Percentiles rank a stretch among this genome's conserved stretches.
Evolutionary conservation across 2,797 vertebrate genomes (phyloP).

Genomic region (Propithecus perrieri): DNA sequence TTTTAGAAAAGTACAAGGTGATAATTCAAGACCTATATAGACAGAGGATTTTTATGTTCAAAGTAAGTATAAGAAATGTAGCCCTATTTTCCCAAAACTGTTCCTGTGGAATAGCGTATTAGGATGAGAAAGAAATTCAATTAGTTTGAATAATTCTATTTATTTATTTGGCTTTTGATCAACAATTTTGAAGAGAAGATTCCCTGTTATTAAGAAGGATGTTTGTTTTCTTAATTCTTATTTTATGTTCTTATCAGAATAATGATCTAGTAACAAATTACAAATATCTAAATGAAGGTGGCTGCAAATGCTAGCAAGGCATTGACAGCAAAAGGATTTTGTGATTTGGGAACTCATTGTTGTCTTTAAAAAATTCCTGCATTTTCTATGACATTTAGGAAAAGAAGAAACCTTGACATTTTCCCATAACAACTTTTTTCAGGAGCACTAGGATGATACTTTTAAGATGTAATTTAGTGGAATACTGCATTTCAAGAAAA

Average conservation of each 20-base stretch:
- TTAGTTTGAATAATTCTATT: not conserved
- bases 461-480: not conserved
- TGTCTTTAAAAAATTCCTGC: not conserved
- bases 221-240: not conserved
- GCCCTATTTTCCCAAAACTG: not conserved
- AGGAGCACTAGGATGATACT: not conserved
- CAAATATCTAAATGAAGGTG: not conserved
- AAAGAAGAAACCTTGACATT: not conserved
- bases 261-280: not conserved
- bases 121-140: not conserved
- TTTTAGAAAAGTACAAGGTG: slow-evolving; percentile 46
- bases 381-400: not conserved
- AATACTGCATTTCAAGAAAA: not conserved
- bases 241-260: not conserved
- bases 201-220: not conserved
- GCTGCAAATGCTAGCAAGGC: not conserved
- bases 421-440: not conserved
- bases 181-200: not conserved
- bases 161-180: slow-evolving; percentile 33
- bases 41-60: not conserved
- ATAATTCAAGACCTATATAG: not conserved
- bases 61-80: not conserved
- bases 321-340: not conserved
- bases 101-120: not conserved
- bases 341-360: not conserved